These are phyloP conservation scores for Beaufortia kweichowensis DNA, from an alignment of 2,113 vertebrate genomes.

Conservation along the genomic window DNA sequence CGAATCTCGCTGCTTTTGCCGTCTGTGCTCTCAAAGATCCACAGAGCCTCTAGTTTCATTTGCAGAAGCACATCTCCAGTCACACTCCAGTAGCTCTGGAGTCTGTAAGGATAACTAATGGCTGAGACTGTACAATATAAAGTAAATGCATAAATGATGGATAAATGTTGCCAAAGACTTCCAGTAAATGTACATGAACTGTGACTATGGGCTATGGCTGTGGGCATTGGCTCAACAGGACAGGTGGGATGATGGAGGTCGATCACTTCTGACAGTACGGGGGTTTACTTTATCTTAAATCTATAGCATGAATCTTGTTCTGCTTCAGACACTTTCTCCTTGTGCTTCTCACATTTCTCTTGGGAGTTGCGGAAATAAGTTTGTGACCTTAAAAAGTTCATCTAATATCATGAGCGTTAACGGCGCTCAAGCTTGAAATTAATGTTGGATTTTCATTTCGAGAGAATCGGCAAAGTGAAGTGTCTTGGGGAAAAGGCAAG, in stretches of 20 bases:
- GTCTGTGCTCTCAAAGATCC: not conserved
- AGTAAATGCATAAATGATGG: conserved; percentile 25
- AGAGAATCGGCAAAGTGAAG: conserved; percentile 45
- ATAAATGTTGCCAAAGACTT: conserved; percentile 6
- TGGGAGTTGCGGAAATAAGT: conserved; percentile 14
- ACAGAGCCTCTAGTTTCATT: conserved; percentile 29
- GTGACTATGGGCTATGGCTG: not conserved
- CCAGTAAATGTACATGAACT: conserved; percentile 15
- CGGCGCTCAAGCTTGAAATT: conserved; percentile 51
- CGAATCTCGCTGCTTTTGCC: not conserved
- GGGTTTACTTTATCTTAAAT: not conserved
- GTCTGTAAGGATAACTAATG: conserved; percentile 41
- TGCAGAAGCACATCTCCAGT: conserved; percentile 28
- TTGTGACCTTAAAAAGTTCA: conserved; percentile 42
- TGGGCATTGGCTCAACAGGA: not conserved
- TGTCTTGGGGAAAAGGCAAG: conserved; percentile 29
- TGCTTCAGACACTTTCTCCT: conserved; percentile 10
- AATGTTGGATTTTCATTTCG: conserved; percentile 49
- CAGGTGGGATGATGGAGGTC: not conserved
- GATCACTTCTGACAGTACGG: conserved; percentile 15
- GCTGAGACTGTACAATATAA: conserved; percentile 18
- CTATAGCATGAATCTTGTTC: conserved; percentile 16
- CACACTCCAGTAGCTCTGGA: conserved; percentile 35
- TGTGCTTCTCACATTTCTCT: conserved; percentile 18
- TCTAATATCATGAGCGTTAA: conserved; percentile 35